These are phyloP conservation scores for Dryobates pubescens DNA, from an alignment of 2,797 vertebrate species.

Conservation along the genomic window DNA sequence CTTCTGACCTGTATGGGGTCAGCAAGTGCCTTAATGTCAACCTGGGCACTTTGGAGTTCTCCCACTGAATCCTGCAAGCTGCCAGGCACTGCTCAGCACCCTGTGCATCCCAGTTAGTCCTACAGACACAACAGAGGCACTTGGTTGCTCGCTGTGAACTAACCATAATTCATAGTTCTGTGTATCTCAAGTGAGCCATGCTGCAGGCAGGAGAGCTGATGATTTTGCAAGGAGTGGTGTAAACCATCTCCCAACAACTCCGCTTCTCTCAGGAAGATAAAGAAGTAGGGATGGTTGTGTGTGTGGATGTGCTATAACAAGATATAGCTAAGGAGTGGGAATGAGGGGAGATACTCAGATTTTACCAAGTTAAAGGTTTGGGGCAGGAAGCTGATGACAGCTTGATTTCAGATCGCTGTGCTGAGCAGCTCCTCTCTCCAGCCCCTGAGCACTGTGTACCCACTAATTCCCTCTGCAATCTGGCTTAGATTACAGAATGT, in stretches of 20 bases:
- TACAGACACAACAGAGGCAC: background rate
- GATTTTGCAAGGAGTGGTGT: background rate
- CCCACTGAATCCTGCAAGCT: background rate
- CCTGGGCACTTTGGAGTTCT: background rate
- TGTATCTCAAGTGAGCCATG: background rate
- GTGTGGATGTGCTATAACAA: background rate
- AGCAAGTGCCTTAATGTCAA: background rate
- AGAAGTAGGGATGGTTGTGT: background rate
- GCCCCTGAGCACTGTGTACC: background rate
- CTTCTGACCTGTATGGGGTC: background rate
- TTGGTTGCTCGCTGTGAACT: background rate
- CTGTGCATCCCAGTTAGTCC: background rate
- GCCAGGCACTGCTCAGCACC: background rate
- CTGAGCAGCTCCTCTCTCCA: background rate
- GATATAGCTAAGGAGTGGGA: background rate
- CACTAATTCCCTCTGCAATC: background rate
- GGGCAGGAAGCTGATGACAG: constrained; percentile 35
- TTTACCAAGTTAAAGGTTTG: background rate
- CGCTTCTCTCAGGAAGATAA: background rate
- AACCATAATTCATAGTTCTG: background rate
- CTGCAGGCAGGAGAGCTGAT: background rate
- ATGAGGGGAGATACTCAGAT: background rate
- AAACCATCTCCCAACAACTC: background rate
- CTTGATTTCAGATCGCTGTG: constrained; percentile 7
- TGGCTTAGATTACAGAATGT: constrained; percentile 36